Percentiles rank a stretch among this genome's conserved stretches.
phyloP scores from a whole-genome alignment of 2,888 invertebrate species.

The Pristionchus arcanus region DNA sequence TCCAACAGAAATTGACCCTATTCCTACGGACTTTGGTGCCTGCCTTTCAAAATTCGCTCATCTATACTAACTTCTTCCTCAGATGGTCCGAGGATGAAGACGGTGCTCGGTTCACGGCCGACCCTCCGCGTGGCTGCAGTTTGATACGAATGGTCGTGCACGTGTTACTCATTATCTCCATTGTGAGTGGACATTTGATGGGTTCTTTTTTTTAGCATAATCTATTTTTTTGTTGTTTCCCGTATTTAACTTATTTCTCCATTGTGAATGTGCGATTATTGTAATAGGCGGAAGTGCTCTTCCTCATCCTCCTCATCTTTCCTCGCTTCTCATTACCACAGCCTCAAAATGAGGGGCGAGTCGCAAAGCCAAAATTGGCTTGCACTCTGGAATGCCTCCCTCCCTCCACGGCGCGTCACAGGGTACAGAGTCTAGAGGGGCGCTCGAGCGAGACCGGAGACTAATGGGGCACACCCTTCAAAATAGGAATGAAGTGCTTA shows the following conservation, averaged over 20 bases:
- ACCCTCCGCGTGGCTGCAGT: not conserved
- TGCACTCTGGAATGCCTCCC: constrained; percentile 12
- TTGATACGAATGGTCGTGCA: not conserved
- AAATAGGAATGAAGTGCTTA: not conserved
- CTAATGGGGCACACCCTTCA: not conserved
- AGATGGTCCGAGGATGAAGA: not conserved
- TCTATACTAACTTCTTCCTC: no score
- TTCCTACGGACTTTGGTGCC: no score
- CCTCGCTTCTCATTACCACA: not conserved
- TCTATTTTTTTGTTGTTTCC: no score
- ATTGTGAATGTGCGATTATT: no score
- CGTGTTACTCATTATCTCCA: not conserved
- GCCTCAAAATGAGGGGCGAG: constrained; percentile 4
- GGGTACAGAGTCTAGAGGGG: not conserved
- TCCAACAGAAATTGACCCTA: no score
- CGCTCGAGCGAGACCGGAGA: not conserved
- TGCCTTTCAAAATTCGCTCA: no score
- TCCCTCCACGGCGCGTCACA: not conserved
- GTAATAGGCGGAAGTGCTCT: not conserved
- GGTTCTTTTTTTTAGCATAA: no score
- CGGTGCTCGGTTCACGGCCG: not conserved
- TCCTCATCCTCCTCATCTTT: not conserved
- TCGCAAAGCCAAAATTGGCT: not conserved
- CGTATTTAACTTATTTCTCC: no score
- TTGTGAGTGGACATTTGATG: not conserved